phyloP scores from a whole-genome alignment of 2,797 vertebrate genomes.

The Tarsius wallacei region DNA sequence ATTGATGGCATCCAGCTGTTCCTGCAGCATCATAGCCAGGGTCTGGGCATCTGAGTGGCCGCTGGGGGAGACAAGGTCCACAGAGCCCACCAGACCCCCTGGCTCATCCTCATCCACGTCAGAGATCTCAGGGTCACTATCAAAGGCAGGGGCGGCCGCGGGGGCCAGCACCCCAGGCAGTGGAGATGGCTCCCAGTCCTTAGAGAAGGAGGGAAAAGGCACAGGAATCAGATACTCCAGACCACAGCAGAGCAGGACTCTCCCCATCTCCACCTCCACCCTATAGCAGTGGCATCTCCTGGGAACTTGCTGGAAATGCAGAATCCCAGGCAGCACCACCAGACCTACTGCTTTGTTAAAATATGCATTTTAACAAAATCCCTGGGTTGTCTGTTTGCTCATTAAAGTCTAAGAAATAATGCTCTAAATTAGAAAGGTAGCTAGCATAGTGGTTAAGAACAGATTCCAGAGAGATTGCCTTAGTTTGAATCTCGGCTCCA shows the following conservation, averaged over 20 bases:
- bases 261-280: too few relatives aligned
- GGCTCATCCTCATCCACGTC: constrained; percentile 95
- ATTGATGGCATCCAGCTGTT: constrained; percentile 98
- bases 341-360: background rate
- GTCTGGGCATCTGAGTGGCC: constrained; percentile 98
- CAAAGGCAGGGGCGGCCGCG: constrained; percentile 93
- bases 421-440: background rate
- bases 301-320: background rate
- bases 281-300: background rate
- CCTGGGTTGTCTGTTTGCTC: background rate
- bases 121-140: constrained; percentile 96
- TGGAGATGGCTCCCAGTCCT: constrained; percentile 95
- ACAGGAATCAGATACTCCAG: background rate
- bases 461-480: background rate
- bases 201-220: constrained; percentile 81
- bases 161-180: constrained; percentile 92
- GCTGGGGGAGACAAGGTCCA: constrained; percentile 95
- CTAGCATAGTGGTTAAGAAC: background rate
- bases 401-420: background rate
- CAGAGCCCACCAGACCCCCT: constrained; percentile 92
- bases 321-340: background rate
- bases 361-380: background rate
- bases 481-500: background rate
- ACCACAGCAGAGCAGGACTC: background rate
- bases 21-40: constrained; percentile 97